Evolutionary conservation across 2,888 invertebrate genomes (phyloP), one percentile per base, ranked within the genome.

Genomic region (Acronicta leporina): DNA sequence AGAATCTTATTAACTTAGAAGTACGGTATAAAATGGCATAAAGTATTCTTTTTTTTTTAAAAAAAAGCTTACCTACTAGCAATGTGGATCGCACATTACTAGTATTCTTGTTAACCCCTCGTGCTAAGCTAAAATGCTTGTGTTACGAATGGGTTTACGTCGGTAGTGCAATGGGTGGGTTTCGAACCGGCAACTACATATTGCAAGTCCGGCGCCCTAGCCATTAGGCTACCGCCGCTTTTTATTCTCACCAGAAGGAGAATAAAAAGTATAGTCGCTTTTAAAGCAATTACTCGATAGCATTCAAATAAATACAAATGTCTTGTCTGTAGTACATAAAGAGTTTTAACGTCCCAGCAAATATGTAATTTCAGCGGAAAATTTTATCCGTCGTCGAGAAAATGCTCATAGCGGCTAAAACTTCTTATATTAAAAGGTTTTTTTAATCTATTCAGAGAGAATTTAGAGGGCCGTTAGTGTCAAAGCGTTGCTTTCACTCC

Each of bases 381-480:
- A 77, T 72, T 69, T 77, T 69, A 67, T 69, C 72, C 75, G 57
- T 42, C 63, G 60, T 50, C 45, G 53, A 44, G 48, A 72, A 71
- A 72, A 68, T 63, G 69, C 61, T 69, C 68, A 72, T 70, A 68
- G 76, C 63, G 59, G 68, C 70, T 80, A 70, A 77, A 78, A 80
- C 80, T 77, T 77, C 77, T 83, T 78, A 80, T 84, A 81, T 80
- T 82, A 83, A 86, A 84, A 83, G 79, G 73, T 74, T 75, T 82
- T 81, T 84, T 84, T 87, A 86, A 86, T 87, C 81, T 85, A 81
- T 87, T 84, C 80, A 79, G 55, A 75, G 79, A 80, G 72, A 84
- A 87, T 87, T 88, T 87, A 86, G 79, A 79, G 80, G 80, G 83
- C 80, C 82, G 83, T 88, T 88, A 87, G 78, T 84, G 87, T 86